phyloP scores from a whole-genome alignment of 2,113 vertebrate species.

The Anser cygnoides region DNA sequence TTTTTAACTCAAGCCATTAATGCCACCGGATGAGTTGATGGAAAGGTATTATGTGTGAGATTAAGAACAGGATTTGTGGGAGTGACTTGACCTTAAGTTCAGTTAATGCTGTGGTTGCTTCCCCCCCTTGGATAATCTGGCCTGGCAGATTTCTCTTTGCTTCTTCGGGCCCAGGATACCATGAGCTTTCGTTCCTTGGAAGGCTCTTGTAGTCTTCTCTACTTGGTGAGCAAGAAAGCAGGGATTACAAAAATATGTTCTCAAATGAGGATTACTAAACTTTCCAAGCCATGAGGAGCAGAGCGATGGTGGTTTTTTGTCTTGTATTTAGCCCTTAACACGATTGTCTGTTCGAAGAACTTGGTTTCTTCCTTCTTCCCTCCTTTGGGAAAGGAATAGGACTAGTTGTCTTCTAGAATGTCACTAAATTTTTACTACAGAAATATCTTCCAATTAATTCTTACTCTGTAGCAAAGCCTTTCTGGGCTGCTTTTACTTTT shows the following conservation, averaged over 20 bases:
- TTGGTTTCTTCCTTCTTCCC: background rate
- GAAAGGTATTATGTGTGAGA: background rate
- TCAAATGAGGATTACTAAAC: background rate
- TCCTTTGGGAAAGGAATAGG: background rate
- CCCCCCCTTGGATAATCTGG: constrained; percentile 2
- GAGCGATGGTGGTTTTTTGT: background rate
- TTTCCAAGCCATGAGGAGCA: background rate
- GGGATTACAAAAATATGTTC: background rate
- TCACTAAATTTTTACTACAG: background rate
- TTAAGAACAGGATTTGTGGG: constrained; percentile 34
- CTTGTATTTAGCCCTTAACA: background rate
- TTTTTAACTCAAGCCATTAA: background rate
- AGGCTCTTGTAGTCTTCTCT: background rate
- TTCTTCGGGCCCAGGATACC: background rate
- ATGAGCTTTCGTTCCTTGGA: constrained; percentile 1
- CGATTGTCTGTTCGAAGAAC: background rate
- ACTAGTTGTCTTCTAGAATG: background rate
- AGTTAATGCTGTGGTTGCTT: constrained; percentile 18
- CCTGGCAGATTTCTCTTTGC: constrained; percentile 22
- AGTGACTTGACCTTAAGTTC: constrained; percentile 35
- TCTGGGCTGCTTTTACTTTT: background rate
- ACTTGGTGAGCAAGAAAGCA: background rate
- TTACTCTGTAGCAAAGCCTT: background rate
- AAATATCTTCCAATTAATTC: background rate
- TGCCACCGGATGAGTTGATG: background rate